Evolutionary conservation across 2,888 invertebrate species (phyloP).

Genomic region (Conomelus anceps): DNA sequence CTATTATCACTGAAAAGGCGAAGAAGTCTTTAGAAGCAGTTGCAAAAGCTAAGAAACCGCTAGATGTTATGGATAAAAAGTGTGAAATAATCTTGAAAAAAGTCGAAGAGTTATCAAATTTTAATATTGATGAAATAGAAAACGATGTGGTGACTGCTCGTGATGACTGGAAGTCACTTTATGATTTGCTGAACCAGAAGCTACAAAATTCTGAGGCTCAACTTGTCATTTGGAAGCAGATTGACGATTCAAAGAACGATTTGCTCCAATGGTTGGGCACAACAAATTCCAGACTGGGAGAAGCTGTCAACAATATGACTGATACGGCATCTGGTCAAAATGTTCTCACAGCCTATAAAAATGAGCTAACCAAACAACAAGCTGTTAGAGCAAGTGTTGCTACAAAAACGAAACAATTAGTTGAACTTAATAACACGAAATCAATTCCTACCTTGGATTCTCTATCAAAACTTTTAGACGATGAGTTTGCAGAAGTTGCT

Average conservation of each 20-base stretch:
- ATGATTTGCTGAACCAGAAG: constrained; percentile 40
- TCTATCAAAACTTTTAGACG: constrained; percentile 59
- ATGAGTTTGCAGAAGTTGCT: constrained; percentile 69
- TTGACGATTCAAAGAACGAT: constrained; percentile 78
- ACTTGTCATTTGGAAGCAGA: constrained; percentile 86
- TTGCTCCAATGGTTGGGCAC: constrained; percentile 76
- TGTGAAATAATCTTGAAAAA: constrained; percentile 64
- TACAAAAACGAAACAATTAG: constrained; percentile 71
- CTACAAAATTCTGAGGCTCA: constrained; percentile 67
- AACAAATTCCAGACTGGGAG: constrained; percentile 68
- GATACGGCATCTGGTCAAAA: constrained; percentile 76
- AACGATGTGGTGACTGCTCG: constrained; percentile 45
- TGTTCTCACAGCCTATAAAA: constrained; percentile 73
- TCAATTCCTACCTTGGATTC: constrained; percentile 62
- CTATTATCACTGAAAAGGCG: constrained; percentile 62
- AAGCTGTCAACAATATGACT: constrained; percentile 60
- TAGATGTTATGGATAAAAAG: constrained; percentile 73
- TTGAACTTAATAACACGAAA: constrained; percentile 64
- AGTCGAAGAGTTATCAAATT: constrained; percentile 59
- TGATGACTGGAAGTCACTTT: constrained; percentile 50
- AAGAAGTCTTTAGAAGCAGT: constrained; percentile 68
- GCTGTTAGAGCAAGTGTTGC: constrained; percentile 69
- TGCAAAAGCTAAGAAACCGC: constrained; percentile 63
- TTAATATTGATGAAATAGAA: constrained; percentile 50
- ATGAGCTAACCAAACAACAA: constrained; percentile 72